Base-by-base conservation (phyloP, 2,888 invertebrate genomes). In the Xanthia togata region DNA sequence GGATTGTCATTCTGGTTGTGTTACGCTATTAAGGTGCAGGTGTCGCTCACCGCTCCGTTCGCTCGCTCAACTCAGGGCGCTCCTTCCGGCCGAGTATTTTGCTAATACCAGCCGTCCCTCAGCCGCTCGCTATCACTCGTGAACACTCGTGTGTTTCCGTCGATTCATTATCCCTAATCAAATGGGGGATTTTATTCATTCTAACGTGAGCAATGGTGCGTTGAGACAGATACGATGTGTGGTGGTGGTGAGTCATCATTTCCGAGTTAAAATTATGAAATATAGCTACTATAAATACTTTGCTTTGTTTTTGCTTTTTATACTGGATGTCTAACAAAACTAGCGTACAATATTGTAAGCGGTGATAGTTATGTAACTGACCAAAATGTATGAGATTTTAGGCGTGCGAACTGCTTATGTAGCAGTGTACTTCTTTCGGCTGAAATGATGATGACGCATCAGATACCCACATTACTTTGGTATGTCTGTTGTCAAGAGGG, bases 111-210 rank as follows among this genome's bases (percentile, higher is more conserved):
- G 41, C 31, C 41, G 71, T 60, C 83, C 63, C 69, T 41, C 53
- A 31, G 8, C 55, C 60, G 11, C 65, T 64, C 41, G 71, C 83
- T 81, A 83, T 81, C 81, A 57, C 50, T 65, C 68, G 60, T 55
- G 50, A 69, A 81, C 81, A 81, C 83, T 83, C 69, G 50, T 55
- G 64, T 68, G 82, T 72, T 68, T 65, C 83, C 47, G 59, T 78
- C 78, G 35, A 78, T 65, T 65, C 44, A 79, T 70, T 79, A 82
- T 82, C 69, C 79, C 76, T 70, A 70, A 82, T 79, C 82, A 79
- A 79, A 82, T 69, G 23, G 59, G 55, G 59, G 60, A 60, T 76
- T 76, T 79, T 60, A 81, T 67, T 47, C 74, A 55, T 74, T 60
- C 35, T 65, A 65, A 73, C 74, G 71, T 50, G 47, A 31, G 44